A percentile compares a stretch with the other conserved stretches of the same genome.
These are phyloP conservation scores for Malthinus flaveolus DNA, from an alignment of 2,888 invertebrate species.

Conservation along the genomic window DNA sequence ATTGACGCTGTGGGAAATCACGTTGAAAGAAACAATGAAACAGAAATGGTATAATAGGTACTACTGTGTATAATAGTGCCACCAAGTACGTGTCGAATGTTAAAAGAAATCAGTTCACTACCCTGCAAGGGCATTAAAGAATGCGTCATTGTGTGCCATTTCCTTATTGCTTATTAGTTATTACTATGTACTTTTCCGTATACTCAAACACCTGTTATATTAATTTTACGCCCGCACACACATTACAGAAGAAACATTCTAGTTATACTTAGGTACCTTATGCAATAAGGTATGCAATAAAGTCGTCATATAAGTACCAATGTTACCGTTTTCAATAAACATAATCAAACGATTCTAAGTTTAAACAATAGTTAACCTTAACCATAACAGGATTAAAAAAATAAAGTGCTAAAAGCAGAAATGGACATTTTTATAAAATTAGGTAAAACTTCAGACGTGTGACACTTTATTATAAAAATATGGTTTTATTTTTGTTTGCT, in stretches of 20 bases:
- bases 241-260: too few relatives aligned
- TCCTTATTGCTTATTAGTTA: slow-evolving; percentile 31
- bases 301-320: too few relatives aligned
- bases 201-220: slow-evolving; percentile 29
- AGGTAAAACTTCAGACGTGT: not conserved
- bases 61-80: slow-evolving; percentile 6
- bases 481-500: slow-evolving; percentile 7
- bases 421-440: too few relatives aligned
- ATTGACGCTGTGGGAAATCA: too few relatives aligned
- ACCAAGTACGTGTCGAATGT: slow-evolving; percentile 22
- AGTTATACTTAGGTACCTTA: too few relatives aligned
- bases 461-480: slow-evolving; percentile 4
- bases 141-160: slow-evolving; percentile 29
- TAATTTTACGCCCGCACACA: slow-evolving; percentile 26
- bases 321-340: slow-evolving; percentile 18
- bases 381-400: not conserved
- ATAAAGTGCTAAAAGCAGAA: too few relatives aligned
- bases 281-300: slow-evolving; percentile 7
- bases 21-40: not conserved
- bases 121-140: slow-evolving; percentile 29
- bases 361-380: not conserved
- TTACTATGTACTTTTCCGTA: slow-evolving; percentile 17
- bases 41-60: slow-evolving; percentile 13
- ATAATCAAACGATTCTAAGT: slow-evolving; percentile 16
- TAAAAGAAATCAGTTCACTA: slow-evolving; percentile 31